These are phyloP conservation scores for Scrobipalpa atriplicella DNA, from an alignment of 2,888 invertebrate species.

Conservation along the genomic window DNA sequence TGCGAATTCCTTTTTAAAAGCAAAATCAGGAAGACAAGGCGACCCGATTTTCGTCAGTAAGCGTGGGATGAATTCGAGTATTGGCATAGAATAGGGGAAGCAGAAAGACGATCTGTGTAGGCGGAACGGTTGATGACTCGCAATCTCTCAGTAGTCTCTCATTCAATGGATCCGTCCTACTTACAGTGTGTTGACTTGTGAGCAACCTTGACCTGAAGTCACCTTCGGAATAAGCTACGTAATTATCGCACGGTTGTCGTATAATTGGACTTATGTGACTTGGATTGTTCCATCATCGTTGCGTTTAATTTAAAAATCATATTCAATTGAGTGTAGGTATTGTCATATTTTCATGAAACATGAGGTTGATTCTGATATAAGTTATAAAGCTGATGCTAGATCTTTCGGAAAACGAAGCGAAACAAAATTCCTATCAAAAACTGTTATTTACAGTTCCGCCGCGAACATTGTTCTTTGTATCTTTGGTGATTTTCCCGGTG, in stretches of 20 bases:
- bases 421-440: too few species aligned
- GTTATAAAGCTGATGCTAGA: too few species aligned
- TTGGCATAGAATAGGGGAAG: slow-evolving; percentile 4
- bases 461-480: too few species aligned
- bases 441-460: too few species aligned
- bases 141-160: neutral
- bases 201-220: slow-evolving; percentile 19
- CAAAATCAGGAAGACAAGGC: neutral
- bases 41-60: neutral
- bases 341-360: neutral
- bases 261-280: slow-evolving; percentile 12
- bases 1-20: neutral
- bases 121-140: slow-evolving; percentile 1
- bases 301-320: neutral
- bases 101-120: neutral
- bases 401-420: too few species aligned
- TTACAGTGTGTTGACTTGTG: slow-evolving; percentile 17
- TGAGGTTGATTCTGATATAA: too few species aligned
- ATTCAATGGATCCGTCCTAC: slow-evolving; percentile 3
- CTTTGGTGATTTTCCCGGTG: too few species aligned
- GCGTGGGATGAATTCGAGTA: slow-evolving; percentile 8
- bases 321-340: neutral
- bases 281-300: neutral
- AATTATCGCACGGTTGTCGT: slow-evolving; percentile 15
- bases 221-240: slow-evolving; percentile 17